Base-by-base conservation (phyloP, 1,140 invertebrate species). In the Lordiphosa mommai region DNA sequence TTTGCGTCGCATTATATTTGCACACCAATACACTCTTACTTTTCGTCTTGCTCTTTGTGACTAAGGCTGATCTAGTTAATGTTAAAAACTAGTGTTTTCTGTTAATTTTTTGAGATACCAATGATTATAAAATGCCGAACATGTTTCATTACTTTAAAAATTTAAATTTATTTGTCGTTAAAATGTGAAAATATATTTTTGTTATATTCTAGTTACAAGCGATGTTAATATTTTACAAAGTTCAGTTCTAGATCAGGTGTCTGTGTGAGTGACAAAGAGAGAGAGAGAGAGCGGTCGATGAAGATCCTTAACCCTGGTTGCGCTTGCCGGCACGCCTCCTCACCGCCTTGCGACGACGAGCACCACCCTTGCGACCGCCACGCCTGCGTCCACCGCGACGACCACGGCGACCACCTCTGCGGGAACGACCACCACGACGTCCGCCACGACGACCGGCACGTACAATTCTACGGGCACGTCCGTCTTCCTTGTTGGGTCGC, bases 381-480 rank as follows among this genome's bases (percentile, higher is more conserved):
- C 64, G 58, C 23, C 46, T 67, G 46, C 37, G 48, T 23, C 58
- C 40, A 40, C 32, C 13, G 23, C 57, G 40, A 3, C 23, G 23
- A 7, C 23, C 23, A 4, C 52, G 17, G 2, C 65, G 36, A 1
- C 60, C 44, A 10, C 49, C 51, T 3, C 55, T 23, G 8, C 68
- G 48, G 36, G 61, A 43, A 16, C 57, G 47, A n/a, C 55, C 56
- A 2, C 64, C 32, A 4, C 66, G 56, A 14, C 66, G 30, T 4
- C 44, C 30, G 6, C 56, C 10, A 32, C 69, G 71, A 10, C 65
- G 49, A 34, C 68, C 53, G 9, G 59, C 55, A 27, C 76, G 77
- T n/a, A 82, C 36, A 13, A 67, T 53, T 34, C 76, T 70, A 6
- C 76, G 68, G 52, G 76, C 76, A 55, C 76, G 76, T 10, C 47